These are phyloP conservation scores for Aphelinus atriplicis DNA, from an alignment of 1,140 invertebrate genomes.

Conservation along the genomic window DNA sequence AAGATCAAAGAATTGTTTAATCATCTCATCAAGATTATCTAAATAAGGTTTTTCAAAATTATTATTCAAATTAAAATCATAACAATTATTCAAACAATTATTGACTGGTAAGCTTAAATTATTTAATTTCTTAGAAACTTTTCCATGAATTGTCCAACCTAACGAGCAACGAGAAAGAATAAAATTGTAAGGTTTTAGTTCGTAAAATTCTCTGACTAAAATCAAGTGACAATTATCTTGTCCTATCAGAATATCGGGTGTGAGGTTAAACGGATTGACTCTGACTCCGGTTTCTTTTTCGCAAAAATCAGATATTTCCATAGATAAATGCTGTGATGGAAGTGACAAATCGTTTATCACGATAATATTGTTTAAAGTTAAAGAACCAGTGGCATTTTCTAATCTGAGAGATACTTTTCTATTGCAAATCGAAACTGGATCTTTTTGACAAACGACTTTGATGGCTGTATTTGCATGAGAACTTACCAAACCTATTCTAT, in stretches of 20 bases:
- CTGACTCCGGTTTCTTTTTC: not conserved
- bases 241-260: not conserved
- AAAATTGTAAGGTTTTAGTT: not conserved
- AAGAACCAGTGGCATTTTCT: not conserved
- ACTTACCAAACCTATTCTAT: not conserved
- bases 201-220: not conserved
- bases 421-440: not conserved
- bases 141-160: not conserved
- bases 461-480: not conserved
- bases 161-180: not conserved
- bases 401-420: slow-evolving; percentile 2
- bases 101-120: too few relatives aligned
- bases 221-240: slow-evolving; percentile 5
- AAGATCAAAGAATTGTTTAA: too few relatives aligned
- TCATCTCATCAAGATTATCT: slow-evolving; percentile 48
- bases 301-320: not conserved
- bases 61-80: too few relatives aligned
- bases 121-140: not conserved
- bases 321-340: not conserved
- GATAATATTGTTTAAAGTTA: not conserved
- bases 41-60: not conserved
- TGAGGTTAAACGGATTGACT: not conserved
- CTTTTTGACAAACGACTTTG: not conserved
- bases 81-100: too few relatives aligned
- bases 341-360: not conserved